Base-by-base conservation (phyloP, 2,113 vertebrate species). In the Craseonycteris thonglongyai region DNA sequence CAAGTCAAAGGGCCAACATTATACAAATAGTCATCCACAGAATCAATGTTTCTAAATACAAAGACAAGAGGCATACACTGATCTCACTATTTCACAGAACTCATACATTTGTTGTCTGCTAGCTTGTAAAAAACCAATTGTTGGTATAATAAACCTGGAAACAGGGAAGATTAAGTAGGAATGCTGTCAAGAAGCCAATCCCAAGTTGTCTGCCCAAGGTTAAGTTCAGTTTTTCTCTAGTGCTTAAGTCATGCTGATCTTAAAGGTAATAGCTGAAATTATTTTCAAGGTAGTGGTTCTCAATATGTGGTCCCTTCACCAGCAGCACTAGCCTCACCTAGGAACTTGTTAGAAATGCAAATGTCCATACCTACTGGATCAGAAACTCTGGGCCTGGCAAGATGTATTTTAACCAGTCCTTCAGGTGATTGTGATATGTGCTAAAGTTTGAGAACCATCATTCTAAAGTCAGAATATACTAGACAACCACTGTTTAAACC, bases 91-190 rank as follows among this genome's bases (percentile, higher is more conserved):
- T 88, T 66, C 87, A 94, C 40, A 96, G 66, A 92, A 97, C 47
- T 6, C 59, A 56, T 95, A 98, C 97, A 97, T 97, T 97, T 97
- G 96, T 85, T 91, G 96, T 97, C 96, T 96, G 97, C 87, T 91
- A 89, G 82, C 79, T 71, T 92, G 65, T 93, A 97, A 95, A 95
- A 91, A 94, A 69, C 7, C 28, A 92, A 59, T 9, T 14, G 83
- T 40, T 45, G 56, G 49, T 0, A 88, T 75, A 28, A 86, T 78
- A 51, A 95, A 95, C 76, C 89, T 78, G 63, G 91, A 93, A 94
- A 96, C 45, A 90, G 95, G 84, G 93, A 94, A 90, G 59, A 42
- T 21, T 51, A 21, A 65, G 69, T 38, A 95, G 96, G 90, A 93
- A 86, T 94, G 93, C 83, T 96, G 33, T 76, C 54, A 49, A 11